Percentiles rank a stretch among this genome's conserved stretches.
Evolutionary conservation across 2,888 invertebrate genomes (phyloP).

Genomic region (Caenorhabditis sp.): DNA sequence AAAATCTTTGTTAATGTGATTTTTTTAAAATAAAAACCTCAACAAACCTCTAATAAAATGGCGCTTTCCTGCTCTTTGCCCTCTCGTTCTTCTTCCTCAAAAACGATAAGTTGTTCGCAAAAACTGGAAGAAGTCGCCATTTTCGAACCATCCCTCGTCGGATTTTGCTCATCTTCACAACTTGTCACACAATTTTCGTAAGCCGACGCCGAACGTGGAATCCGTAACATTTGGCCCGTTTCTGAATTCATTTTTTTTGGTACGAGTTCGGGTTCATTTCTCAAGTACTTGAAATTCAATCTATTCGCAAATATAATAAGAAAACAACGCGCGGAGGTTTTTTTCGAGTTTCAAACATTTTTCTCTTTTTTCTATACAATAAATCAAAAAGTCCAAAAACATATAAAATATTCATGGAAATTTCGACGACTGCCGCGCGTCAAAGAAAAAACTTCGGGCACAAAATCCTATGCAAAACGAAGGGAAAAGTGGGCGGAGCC

Average conservation of each 20-base stretch:
- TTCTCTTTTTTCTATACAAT: background rate
- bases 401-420: constrained; percentile 1
- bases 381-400: constrained; percentile 1
- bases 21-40: too few relatives aligned
- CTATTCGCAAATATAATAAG: background rate
- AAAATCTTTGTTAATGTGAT: too few relatives aligned
- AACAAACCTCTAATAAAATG: constrained; percentile 3
- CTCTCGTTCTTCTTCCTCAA: background rate
- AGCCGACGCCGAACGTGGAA: constrained; percentile 27
- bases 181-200: constrained; percentile 26
- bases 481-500: background rate
- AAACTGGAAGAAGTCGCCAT: constrained; percentile 11
- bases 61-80: background rate
- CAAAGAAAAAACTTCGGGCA: background rate
- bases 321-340: background rate
- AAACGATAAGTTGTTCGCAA: constrained; percentile 8
- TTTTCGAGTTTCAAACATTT: background rate
- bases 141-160: too few relatives aligned
- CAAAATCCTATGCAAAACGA: too few relatives aligned
- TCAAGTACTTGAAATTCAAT: background rate
- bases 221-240: background rate
- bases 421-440: background rate
- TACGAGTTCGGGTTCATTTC: background rate
- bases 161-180: too few relatives aligned
- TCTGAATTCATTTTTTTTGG: background rate